phyloP scores from a whole-genome alignment of 1,140 invertebrate species.

The Drosophila funebris region DNA sequence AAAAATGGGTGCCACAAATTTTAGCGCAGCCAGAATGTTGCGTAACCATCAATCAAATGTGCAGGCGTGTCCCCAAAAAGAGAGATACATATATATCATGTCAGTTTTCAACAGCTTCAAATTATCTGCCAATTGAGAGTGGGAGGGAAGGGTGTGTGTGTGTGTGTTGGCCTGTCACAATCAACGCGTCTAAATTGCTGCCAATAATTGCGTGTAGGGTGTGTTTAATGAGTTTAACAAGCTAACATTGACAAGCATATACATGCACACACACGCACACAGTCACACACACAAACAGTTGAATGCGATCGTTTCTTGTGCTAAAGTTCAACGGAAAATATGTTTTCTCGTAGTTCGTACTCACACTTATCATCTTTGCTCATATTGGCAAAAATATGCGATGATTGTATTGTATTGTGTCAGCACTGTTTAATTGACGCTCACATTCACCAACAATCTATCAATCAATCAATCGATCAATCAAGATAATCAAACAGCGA shows the following conservation, averaged over 20 bases:
- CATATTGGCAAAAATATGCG: slow-evolving; percentile 59
- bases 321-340: not conserved
- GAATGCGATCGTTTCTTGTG: slow-evolving; percentile 3
- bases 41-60: slow-evolving; percentile 71
- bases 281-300: not conserved
- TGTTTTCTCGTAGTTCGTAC: slow-evolving; percentile 33
- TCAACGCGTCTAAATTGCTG: slow-evolving; percentile 23
- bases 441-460: not conserved
- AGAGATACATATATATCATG: slow-evolving; percentile 24
- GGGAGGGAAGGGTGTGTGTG: not conserved
- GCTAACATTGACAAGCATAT: slow-evolving; percentile 1
- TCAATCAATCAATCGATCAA: slow-evolving; percentile 31
- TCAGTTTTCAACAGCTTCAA: slow-evolving; percentile 60
- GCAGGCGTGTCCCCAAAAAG: slow-evolving; percentile 43
- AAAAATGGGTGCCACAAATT: not conserved
- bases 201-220: slow-evolving; percentile 15
- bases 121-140: slow-evolving; percentile 47
- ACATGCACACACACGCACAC: not conserved
- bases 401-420: slow-evolving; percentile 17
- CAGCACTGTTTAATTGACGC: not conserved
- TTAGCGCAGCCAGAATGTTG: slow-evolving; percentile 36
- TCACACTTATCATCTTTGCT: slow-evolving; percentile 81
- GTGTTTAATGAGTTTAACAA: slow-evolving; percentile 25
- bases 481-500: slow-evolving; percentile 17
- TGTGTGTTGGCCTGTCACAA: not conserved